Percentiles rank a stretch among this genome's conserved stretches.
phyloP scores from a whole-genome alignment of 1,140 invertebrate species.

The Saccostrea echinata region DNA sequence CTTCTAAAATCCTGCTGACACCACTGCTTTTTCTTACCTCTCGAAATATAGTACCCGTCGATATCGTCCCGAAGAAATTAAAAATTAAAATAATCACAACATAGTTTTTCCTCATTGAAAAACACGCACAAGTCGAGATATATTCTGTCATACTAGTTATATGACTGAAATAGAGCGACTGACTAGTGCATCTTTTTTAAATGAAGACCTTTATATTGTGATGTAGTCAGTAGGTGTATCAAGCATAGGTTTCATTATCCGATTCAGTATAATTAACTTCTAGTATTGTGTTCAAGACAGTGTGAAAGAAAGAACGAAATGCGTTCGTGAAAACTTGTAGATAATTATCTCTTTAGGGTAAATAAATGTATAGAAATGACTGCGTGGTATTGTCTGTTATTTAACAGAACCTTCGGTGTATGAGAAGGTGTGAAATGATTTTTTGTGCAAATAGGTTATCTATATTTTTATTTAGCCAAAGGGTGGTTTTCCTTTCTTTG shows the following conservation, averaged over 20 bases:
- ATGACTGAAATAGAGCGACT: background rate
- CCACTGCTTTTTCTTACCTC: background rate
- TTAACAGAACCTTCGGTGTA: background rate
- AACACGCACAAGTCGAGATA: background rate
- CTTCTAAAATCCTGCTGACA: background rate
- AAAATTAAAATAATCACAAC: background rate
- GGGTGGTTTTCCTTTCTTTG: background rate
- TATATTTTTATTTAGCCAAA: background rate
- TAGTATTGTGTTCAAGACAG: background rate
- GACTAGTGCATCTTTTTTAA: background rate
- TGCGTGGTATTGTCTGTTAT: background rate
- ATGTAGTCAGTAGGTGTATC: slow-evolving; percentile 16
- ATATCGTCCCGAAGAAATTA: background rate
- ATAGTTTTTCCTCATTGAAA: slow-evolving; percentile 19
- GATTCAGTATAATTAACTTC: background rate
- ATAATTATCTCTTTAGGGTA: background rate
- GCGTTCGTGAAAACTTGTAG: background rate
- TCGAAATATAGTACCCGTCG: background rate
- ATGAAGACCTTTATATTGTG: slow-evolving; percentile 12
- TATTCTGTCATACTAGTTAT: slow-evolving; percentile 16
- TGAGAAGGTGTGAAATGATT: background rate
- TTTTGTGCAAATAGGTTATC: background rate
- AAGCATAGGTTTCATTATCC: background rate
- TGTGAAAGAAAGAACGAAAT: background rate
- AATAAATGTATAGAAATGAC: background rate